phyloP scores from a whole-genome alignment of 2,113 vertebrate genomes.

The Porphyrio hochstetteri region DNA sequence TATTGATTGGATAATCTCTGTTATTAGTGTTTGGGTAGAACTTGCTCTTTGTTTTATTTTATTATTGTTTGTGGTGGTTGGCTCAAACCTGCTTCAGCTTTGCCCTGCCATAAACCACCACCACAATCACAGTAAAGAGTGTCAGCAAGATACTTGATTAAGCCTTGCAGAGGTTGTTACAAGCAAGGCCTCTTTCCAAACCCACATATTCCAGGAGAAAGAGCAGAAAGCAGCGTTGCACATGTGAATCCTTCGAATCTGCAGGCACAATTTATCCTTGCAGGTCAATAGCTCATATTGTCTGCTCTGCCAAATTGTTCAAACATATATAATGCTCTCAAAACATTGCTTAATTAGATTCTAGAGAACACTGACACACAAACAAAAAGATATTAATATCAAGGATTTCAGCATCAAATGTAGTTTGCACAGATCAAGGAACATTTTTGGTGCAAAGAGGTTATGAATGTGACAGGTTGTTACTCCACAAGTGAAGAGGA shows the following conservation, averaged over 20 bases:
- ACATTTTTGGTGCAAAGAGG: slow-evolving; percentile 67
- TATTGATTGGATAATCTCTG: slow-evolving; percentile 50
- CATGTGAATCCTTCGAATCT: background rate
- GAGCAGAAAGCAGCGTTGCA: background rate
- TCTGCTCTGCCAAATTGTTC: slow-evolving; percentile 65
- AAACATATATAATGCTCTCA: slow-evolving; percentile 69
- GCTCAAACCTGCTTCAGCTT: background rate
- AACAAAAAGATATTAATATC: slow-evolving; percentile 78
- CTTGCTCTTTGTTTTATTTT: slow-evolving; percentile 2
- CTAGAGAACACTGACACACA: slow-evolving; percentile 73
- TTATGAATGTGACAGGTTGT: slow-evolving; percentile 59
- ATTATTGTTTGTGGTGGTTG: background rate
- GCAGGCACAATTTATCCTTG: slow-evolving; percentile 56
- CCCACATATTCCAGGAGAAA: background rate
- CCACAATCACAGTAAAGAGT: slow-evolving; percentile 27
- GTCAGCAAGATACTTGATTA: slow-evolving; percentile 47
- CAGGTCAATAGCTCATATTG: slow-evolving; percentile 73
- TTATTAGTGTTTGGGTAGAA: background rate
- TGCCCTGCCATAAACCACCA: background rate
- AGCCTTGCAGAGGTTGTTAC: slow-evolving; percentile 46
- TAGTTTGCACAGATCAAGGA: slow-evolving; percentile 74
- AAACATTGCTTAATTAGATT: slow-evolving; percentile 80
- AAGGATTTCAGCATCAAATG: slow-evolving; percentile 56
- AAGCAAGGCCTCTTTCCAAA: slow-evolving; percentile 20
- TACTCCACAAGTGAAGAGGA: slow-evolving; percentile 50